Evolutionary conservation across 2,797 vertebrate genomes (phyloP).

Genomic region (Malurus splendens): DNA sequence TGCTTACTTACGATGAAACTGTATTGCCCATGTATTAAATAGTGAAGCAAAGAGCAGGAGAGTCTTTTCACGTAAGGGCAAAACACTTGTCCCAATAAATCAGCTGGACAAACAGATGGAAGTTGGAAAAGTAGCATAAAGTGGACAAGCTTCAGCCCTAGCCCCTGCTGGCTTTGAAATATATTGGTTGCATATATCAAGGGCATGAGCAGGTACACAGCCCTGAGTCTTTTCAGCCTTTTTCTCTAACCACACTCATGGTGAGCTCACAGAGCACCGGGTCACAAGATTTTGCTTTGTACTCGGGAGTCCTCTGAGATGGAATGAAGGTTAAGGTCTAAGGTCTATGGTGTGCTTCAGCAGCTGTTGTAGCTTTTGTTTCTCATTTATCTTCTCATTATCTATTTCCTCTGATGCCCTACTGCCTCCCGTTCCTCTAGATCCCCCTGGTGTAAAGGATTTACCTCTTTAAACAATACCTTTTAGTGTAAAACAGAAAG

Average conservation of each 20-base stretch:
- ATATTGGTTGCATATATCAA: neutral
- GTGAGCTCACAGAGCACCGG: neutral
- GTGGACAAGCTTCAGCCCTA: neutral
- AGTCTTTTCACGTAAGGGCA: neutral
- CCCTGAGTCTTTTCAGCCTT: neutral
- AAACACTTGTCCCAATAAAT: neutral
- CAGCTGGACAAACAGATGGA: neutral
- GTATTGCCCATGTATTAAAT: neutral
- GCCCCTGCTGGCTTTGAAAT: neutral
- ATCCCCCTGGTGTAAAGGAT: neutral
- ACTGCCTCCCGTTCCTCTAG: neutral
- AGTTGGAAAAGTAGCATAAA: neutral
- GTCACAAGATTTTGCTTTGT: neutral
- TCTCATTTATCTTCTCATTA: neutral
- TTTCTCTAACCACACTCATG: rapidly evolving
- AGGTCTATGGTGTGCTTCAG: neutral
- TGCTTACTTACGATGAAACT: neutral
- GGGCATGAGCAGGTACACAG: rapidly evolving
- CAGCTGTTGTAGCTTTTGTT: neutral
- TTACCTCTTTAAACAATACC: neutral
- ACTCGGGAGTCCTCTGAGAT: neutral
- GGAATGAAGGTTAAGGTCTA: neutral
- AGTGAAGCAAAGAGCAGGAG: neutral
- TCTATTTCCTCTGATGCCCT: neutral
- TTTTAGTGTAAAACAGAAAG: neutral